phyloP scores from a whole-genome alignment of 2,888 invertebrate species.

The Ochlodes sylvanus region DNA sequence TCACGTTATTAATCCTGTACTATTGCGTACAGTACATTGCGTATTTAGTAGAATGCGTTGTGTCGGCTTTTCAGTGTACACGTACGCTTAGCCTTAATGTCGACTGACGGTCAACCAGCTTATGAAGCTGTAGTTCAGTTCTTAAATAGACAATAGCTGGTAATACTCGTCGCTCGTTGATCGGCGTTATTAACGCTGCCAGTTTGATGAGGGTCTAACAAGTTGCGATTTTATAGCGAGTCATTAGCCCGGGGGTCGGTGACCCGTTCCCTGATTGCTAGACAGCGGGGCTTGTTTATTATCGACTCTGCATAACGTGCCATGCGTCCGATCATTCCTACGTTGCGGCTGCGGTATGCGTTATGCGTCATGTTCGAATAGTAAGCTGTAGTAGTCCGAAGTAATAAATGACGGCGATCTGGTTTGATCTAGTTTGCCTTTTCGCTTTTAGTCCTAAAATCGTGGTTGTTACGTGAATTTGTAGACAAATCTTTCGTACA shows the following conservation, averaged over 20 bases:
- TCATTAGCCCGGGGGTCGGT: slow-evolving; percentile 53
- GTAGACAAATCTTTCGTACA: too few species aligned
- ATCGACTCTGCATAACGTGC: slow-evolving; percentile 35
- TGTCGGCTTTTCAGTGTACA: background rate
- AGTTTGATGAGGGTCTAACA: slow-evolving; percentile 38
- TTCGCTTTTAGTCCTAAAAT: too few species aligned
- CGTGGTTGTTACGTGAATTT: too few species aligned
- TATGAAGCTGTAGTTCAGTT: too few species aligned
- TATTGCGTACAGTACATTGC: too few species aligned
- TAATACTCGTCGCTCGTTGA: slow-evolving; percentile 1
- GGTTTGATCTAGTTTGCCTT: background rate
- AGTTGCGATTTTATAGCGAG: slow-evolving; percentile 56
- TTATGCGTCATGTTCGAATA: background rate
- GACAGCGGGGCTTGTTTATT: slow-evolving; percentile 54
- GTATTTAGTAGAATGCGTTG: too few species aligned
- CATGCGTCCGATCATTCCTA: background rate
- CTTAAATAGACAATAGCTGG: background rate
- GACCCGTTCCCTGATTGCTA: slow-evolving; percentile 53
- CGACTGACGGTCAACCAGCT: too few species aligned
- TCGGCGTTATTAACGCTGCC: slow-evolving; percentile 15
- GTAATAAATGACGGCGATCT: background rate
- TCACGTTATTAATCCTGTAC: too few species aligned
- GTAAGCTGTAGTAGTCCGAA: background rate
- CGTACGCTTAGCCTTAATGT: background rate
- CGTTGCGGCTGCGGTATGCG: slow-evolving; percentile 14